Evolutionary conservation across 1,140 invertebrate species (phyloP).

Genomic region (Mactra quadrangularis): DNA sequence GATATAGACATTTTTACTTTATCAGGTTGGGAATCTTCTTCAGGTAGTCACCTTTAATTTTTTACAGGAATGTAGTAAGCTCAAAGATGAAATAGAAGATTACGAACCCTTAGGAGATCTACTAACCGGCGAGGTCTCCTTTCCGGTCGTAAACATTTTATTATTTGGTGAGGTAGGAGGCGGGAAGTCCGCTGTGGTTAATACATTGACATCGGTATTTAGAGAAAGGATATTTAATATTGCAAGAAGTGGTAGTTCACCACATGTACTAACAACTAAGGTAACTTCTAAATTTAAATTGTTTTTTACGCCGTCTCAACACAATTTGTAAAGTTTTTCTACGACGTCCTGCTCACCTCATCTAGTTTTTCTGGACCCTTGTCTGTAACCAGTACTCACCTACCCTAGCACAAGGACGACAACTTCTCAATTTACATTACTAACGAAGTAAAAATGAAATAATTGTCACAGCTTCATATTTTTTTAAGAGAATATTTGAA

Average conservation of each 20-base stretch:
- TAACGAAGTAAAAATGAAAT: background rate
- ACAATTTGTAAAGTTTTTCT: background rate
- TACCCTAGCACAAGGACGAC: too few species aligned
- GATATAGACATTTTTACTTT: too few species aligned
- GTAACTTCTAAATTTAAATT: too few species aligned
- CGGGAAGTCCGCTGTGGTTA: conserved; percentile 65
- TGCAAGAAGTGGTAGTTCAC: conserved; percentile 50
- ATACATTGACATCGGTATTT: conserved; percentile 63
- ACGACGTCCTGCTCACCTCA: background rate
- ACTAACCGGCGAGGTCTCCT: conserved; percentile 14
- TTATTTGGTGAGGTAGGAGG: conserved; percentile 60
- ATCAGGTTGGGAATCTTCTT: too few species aligned
- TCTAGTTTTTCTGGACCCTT: too few species aligned
- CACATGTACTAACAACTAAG: conserved; percentile 61
- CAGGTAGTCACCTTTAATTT: too few species aligned
- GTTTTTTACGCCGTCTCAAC: too few species aligned
- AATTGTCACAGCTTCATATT: too few species aligned
- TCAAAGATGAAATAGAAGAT: conserved; percentile 36
- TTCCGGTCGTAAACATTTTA: conserved; percentile 48
- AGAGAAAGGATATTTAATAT: conserved; percentile 46
- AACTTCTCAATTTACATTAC: too few species aligned
- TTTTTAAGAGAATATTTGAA: too few species aligned
- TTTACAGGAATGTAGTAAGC: too few species aligned
- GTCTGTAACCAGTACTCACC: too few species aligned
- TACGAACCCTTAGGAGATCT: conserved; percentile 45